phyloP scores from a whole-genome alignment of 2,797 vertebrate genomes.

The Cynodonichthys magdalenae region DNA sequence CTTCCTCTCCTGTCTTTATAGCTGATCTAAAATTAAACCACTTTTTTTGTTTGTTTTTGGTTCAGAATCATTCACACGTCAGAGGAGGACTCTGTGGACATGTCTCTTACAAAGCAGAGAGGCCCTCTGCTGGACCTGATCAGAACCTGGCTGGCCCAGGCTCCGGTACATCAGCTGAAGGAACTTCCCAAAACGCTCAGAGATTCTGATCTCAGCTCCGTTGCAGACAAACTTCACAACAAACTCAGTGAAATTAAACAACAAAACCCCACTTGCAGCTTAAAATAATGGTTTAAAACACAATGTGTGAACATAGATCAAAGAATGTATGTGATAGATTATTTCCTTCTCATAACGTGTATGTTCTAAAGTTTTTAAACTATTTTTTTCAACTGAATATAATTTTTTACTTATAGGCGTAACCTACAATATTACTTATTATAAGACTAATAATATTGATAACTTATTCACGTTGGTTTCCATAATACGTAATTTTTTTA shows the following conservation, averaged over 20 bases:
- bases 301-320: too few species aligned
- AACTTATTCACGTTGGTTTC: too few species aligned
- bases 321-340: too few species aligned
- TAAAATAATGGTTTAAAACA: neutral
- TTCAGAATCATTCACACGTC: slow-evolving; percentile 29
- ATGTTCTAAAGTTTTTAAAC: too few species aligned
- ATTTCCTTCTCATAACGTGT: too few species aligned
- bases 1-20: neutral
- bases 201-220: neutral
- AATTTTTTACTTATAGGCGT: too few species aligned
- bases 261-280: slow-evolving; percentile 26
- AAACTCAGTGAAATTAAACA: slow-evolving; percentile 36
- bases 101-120: neutral
- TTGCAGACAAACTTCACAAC: slow-evolving; percentile 37
- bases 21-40: neutral
- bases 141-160: slow-evolving; percentile 45
- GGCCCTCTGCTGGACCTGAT: slow-evolving; percentile 35
- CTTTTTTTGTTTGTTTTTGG: neutral
- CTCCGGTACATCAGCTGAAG: slow-evolving; percentile 35
- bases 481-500: too few species aligned
- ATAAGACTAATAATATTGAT: too few species aligned
- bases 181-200: slow-evolving; percentile 52
- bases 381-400: too few species aligned
- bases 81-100: fast-evolving
- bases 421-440: too few species aligned